Conservation (phyloP, 2,888 invertebrate genomes). For the Hermaeophaga mercurialis region DNA sequence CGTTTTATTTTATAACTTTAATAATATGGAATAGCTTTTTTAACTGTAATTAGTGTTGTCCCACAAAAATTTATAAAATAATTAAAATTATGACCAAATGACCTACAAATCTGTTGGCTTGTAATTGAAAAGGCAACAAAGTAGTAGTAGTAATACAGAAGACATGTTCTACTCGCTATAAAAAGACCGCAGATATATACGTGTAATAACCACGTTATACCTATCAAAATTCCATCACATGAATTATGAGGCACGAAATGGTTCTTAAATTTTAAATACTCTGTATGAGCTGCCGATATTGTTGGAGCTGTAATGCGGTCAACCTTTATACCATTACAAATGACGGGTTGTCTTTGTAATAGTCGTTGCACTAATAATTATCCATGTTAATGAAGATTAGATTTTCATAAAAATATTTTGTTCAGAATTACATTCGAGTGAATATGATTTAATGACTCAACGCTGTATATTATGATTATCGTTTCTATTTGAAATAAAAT, state of each 20-base stretch:
- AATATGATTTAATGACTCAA: no score
- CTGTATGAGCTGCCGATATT: conserved; percentile 20
- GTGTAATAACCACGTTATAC: conserved; percentile 22
- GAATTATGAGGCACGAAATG: conserved; percentile 26
- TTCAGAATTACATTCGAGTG: no score
- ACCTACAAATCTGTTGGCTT: not conserved
- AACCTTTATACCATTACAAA: conserved; percentile 14
- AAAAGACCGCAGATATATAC: conserved; percentile 21
- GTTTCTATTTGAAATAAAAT: no score
- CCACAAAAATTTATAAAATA: conserved; percentile 5
- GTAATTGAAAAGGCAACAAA: conserved; percentile 18
- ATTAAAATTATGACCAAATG: conserved; percentile 7
- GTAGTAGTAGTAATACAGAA: conserved; percentile 20
- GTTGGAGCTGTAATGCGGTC: conserved; percentile 18
- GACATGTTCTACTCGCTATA: conserved; percentile 16
- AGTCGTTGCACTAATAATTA: no score
- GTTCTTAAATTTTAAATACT: conserved; percentile 22
- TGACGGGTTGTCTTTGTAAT: conserved; percentile 3
- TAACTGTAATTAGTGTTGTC: not conserved
- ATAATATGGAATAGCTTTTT: not conserved
- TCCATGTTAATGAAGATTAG: no score
- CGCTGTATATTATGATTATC: no score
- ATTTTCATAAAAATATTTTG: no score
- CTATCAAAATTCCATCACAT: conserved; percentile 24
- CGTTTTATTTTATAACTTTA: no score